Evolutionary conservation across 1,140 invertebrate genomes (phyloP).

Genomic region (Matsumurasca onukii): DNA sequence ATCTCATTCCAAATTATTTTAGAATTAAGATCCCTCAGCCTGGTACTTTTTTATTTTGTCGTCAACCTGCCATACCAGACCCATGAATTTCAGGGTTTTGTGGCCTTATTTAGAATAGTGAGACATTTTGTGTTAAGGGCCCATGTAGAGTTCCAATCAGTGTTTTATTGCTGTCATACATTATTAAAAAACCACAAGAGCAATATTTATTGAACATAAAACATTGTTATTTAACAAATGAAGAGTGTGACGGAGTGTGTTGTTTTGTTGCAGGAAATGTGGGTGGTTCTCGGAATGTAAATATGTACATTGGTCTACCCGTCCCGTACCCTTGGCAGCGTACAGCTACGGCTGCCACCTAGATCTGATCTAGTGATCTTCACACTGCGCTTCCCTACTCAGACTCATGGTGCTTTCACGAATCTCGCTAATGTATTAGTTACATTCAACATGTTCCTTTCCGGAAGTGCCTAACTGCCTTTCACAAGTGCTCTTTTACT

Average conservation of each 20-base stretch:
- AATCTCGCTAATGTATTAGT: too few species aligned
- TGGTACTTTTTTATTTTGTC: too few species aligned
- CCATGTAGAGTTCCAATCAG: not conserved
- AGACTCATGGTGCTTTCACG: too few species aligned
- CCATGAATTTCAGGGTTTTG: not conserved
- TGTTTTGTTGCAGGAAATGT: conserved; percentile 14
- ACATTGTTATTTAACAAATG: not conserved
- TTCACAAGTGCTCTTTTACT: too few species aligned
- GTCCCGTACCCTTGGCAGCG: not conserved
- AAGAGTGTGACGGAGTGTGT: not conserved
- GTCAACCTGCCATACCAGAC: too few species aligned
- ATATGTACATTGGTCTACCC: conserved; percentile 21
- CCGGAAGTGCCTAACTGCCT: too few species aligned
- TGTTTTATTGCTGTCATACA: not conserved
- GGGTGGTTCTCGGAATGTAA: conserved; percentile 16
- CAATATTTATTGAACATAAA: not conserved
- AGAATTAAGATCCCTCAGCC: too few species aligned
- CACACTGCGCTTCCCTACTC: too few species aligned
- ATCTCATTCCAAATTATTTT: too few species aligned
- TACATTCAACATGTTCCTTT: too few species aligned
- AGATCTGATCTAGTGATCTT: conserved; percentile 26
- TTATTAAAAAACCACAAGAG: not conserved
- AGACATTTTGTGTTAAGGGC: not conserved
- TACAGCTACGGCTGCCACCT: not conserved
- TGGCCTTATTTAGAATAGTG: not conserved